A percentile compares a stretch with the other conserved stretches of the same genome.
Conservation (phyloP, 2,113 vertebrate genomes). For the Lagopus muta region DNA sequence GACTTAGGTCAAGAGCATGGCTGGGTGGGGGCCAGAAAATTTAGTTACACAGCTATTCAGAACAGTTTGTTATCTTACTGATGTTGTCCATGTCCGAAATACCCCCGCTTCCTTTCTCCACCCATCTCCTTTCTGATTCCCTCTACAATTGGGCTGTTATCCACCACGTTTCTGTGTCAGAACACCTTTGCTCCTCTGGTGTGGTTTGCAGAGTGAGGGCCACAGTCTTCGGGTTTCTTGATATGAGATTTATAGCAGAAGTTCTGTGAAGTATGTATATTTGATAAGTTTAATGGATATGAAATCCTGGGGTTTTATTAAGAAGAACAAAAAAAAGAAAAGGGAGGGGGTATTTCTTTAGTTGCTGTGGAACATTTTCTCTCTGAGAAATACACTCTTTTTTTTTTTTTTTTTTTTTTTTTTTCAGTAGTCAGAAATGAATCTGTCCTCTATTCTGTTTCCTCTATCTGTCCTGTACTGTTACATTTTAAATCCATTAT, state of each 20-base stretch:
- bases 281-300: neutral
- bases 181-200: neutral
- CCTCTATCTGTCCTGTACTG: neutral
- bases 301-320: neutral
- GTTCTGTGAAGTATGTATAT: neutral
- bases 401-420: too few species aligned
- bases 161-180: accelerated
- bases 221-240: neutral
- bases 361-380: neutral
- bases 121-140: neutral
- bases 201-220: neutral
- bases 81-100: neutral
- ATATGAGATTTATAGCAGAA: neutral
- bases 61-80: neutral
- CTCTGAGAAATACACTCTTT: neutral
- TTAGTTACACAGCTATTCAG: neutral
- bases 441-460: neutral
- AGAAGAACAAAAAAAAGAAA: neutral
- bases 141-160: neutral
- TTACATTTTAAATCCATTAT: neutral
- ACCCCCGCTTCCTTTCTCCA: neutral
- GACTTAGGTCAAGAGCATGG: neutral
- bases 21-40: constrained; percentile 1
- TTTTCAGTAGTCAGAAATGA: neutral
- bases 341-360: neutral